Evolutionary conservation across 2,888 invertebrate species (phyloP), one percentile per base, ranked within the genome.

Genomic region (Drosophila quinaria): DNA sequence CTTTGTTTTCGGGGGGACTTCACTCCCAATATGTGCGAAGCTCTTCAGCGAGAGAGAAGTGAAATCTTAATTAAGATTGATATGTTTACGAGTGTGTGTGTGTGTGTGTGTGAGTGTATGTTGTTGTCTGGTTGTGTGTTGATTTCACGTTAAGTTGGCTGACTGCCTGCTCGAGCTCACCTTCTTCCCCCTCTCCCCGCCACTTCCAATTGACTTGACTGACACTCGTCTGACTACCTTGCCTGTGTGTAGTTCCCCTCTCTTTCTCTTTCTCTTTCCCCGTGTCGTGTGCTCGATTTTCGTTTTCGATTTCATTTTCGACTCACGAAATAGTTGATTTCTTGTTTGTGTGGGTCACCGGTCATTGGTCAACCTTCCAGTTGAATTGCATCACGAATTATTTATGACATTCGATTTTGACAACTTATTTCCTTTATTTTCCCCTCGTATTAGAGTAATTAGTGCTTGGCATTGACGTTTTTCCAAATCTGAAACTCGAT

Each of bases 21-120:
- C 60, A 60, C 46, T 50, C 49, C 47, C 61, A 59, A 71, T 66
- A 51, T 77, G 74, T 62, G 79, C 70, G 60, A 55, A 75, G 69
- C 69, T 70, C 80, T 80, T 78, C 59, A 76, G 58, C 73, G 74
- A 67, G 68, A 75, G 71, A 79, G 84, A 86, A 80, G 83, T 90
- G 78, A 90, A 87, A 83, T 85, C 87, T 85, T 91, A 91, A 91
- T 91, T 91, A 91, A 91, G 91, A 91, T 91, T 91, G 91, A 91
- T 91, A 86, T 90, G 86, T 84, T 90, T 83, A 67, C 78, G 62
- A 80, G 65, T 65, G 60, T 65, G 54, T 63, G 41, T 60, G 33
- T 60, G 39, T 29, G 31, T 41, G 31, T 35, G 44, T 44, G 17
- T 42, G 49, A 29, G 22, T 65, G 44, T 54, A 35, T 62, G 72